phyloP scores from a whole-genome alignment of 2,797 vertebrate genomes.

The Syndactyla subalaris region DNA sequence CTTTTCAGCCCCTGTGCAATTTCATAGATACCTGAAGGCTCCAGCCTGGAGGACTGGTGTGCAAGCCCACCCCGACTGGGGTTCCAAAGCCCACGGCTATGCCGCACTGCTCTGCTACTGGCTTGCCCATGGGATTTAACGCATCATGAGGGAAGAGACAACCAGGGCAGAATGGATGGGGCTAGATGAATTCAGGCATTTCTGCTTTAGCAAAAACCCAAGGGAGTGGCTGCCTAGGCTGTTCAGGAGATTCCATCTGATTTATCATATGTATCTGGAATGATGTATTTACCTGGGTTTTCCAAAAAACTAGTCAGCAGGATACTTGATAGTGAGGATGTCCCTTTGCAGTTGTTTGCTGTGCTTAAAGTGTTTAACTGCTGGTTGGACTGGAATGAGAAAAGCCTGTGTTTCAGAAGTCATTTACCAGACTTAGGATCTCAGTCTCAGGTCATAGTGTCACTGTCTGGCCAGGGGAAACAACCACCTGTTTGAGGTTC shows the following conservation, averaged over 20 bases:
- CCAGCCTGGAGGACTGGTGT: not conserved
- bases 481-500: not conserved
- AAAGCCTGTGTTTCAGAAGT: not conserved
- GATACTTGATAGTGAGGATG: not conserved
- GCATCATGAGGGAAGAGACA: fast-evolving
- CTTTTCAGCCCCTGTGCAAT: not conserved
- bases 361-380: not conserved
- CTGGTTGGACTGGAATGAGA: not conserved
- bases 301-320: not conserved
- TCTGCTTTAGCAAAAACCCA: not conserved
- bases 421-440: not conserved
- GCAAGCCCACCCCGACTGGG: not conserved
- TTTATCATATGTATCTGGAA: not conserved
- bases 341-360: not conserved
- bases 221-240: not conserved
- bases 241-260: not conserved
- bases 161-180: not conserved
- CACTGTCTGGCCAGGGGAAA: not conserved
- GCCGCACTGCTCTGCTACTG: fast-evolving
- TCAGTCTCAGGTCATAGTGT: not conserved
- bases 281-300: not conserved
- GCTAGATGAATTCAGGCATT: not conserved
- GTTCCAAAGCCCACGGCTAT: not conserved
- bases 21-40: not conserved
- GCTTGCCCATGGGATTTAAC: not conserved